Base-by-base conservation (phyloP, 2,888 invertebrate species). In the Scelioninae gen. 1 region DNA sequence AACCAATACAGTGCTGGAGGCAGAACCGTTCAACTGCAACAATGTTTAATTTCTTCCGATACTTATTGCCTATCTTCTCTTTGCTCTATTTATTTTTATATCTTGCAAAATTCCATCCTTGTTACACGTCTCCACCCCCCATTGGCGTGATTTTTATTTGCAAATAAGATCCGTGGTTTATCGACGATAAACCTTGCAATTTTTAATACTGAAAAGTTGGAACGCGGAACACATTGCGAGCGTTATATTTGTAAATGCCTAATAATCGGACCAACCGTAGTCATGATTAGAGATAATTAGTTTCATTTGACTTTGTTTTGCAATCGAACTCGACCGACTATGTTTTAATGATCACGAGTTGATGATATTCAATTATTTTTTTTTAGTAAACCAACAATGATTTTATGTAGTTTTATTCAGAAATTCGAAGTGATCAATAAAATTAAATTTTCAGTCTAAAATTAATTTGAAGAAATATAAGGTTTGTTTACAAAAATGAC, bases 131-230 rank as follows among this genome's bases (percentile, higher is more conserved):
- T 29, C 23, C 65, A 7, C 16, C 32, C 7, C 40, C 62, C 49
- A 49, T n/a, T 10, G 34, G 5, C 11, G 40, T 1, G 23, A 74
- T 83, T 84, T 84, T 78, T 80, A 63, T 66, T 72, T 58, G 85
- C 85, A 85, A 87, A 84, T 83, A 83, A 88, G 87, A 87, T 84
- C 85, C 86, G 85, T 84, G 87, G 87, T 89, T 88, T 89, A 89
- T 88, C 88, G 88, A 86, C 71, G 80, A 81, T 82, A 84, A 86
- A 88, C 87, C 86, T 82, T 79, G 85, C 85, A 86, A 87, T 88
- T 87, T 87, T 87, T 83, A 83, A 79, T 79, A 60, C 83, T 76
- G 81, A 83, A 85, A 87, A 87, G 84, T 72, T 79, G 87, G 87
- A 88, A 88, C 87, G 87, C 88, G 88, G 88, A 88, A 88, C 86